Evolutionary conservation across 2,797 vertebrate genomes (phyloP).

Genomic region (Pterois miles): DNA sequence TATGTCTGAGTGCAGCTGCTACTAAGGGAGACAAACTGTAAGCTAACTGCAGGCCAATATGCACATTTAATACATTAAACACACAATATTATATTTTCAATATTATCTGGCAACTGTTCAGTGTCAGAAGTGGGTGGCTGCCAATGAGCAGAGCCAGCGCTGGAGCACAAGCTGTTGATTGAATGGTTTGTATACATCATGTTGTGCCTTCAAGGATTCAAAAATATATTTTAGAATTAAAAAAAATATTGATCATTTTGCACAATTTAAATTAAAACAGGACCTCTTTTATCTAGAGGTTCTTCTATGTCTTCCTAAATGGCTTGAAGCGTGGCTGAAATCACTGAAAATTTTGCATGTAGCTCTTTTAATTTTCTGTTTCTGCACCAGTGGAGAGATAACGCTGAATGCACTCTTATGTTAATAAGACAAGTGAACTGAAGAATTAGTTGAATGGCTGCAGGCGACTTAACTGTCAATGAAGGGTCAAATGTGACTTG

Average conservation of each 20-base stretch:
- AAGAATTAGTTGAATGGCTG: slow-evolving; percentile 20
- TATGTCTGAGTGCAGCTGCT: background rate
- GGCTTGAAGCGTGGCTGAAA: slow-evolving; percentile 9
- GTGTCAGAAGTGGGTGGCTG: slow-evolving; percentile 32
- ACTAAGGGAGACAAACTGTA: background rate
- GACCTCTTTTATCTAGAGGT: background rate
- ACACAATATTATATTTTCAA: slow-evolving; percentile 19
- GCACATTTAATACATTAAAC: slow-evolving; percentile 4
- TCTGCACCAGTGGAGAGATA: slow-evolving; percentile 29
- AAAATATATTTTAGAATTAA: background rate
- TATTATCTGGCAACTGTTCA: slow-evolving; percentile 35
- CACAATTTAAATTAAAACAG: background rate
- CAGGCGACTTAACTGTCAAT: slow-evolving; percentile 9
- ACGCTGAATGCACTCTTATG: slow-evolving; percentile 24
- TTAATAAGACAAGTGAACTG: slow-evolving; percentile 38
- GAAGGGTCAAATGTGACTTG: slow-evolving; percentile 26
- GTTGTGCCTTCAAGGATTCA: background rate
- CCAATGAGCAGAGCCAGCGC: slow-evolving; percentile 13
- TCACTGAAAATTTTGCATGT: background rate
- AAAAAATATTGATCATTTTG: background rate
- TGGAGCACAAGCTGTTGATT: slow-evolving; percentile 11
- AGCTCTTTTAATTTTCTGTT: slow-evolving; percentile 16
- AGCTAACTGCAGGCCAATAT: background rate
- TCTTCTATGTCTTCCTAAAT: background rate
- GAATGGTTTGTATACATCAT: slow-evolving; percentile 11